Conservation (phyloP, 37 sponge, comb jelly and placozoan species). For the Chondrilla cf. caribensis region DNA sequence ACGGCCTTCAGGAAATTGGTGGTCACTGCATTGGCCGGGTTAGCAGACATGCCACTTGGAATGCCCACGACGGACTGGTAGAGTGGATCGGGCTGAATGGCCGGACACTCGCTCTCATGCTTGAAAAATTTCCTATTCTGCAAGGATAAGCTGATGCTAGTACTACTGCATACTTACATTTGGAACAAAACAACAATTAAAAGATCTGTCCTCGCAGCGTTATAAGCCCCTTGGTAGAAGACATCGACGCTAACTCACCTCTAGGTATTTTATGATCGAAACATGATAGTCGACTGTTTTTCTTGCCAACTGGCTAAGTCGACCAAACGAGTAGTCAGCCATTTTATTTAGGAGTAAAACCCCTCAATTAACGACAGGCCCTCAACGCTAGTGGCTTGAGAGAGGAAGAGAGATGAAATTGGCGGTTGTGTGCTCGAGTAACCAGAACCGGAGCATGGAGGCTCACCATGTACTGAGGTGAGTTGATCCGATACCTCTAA, state of each 20-base stretch:
- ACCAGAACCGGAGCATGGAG: slow-evolving; percentile 99
- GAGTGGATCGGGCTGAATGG: slow-evolving; percentile 78
- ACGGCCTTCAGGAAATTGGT: slow-evolving; percentile 84
- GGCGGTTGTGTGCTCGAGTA: slow-evolving; percentile 98
- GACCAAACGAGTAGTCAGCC: slow-evolving; percentile 5
- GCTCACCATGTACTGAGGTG: slow-evolving; percentile 92
- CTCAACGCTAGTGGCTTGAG: not conserved
- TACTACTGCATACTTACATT: not conserved
- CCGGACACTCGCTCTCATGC: slow-evolving; percentile 53
- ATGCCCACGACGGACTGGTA: slow-evolving; percentile 51
- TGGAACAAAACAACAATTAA: too few relatives aligned
- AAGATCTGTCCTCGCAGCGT: too few relatives aligned
- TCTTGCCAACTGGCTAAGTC: slow-evolving; percentile 19
- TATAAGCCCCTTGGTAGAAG: too few relatives aligned
- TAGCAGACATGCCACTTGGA: slow-evolving; percentile 51
- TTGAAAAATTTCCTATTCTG: slow-evolving; percentile 87
- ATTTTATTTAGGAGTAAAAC: slow-evolving; percentile 11
- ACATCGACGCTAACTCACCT: slow-evolving; percentile 65
- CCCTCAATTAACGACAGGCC: not conserved
- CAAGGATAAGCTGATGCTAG: not conserved
- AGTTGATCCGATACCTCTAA: too few relatives aligned
- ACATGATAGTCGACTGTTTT: slow-evolving; percentile 88
- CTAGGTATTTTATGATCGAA: slow-evolving; percentile 64
- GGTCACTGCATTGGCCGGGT: slow-evolving; percentile 84
- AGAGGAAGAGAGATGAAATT: slow-evolving; percentile 44